Conservation (phyloP, 1,140 invertebrate genomes). For the Drosophila paulistorum region DNA sequence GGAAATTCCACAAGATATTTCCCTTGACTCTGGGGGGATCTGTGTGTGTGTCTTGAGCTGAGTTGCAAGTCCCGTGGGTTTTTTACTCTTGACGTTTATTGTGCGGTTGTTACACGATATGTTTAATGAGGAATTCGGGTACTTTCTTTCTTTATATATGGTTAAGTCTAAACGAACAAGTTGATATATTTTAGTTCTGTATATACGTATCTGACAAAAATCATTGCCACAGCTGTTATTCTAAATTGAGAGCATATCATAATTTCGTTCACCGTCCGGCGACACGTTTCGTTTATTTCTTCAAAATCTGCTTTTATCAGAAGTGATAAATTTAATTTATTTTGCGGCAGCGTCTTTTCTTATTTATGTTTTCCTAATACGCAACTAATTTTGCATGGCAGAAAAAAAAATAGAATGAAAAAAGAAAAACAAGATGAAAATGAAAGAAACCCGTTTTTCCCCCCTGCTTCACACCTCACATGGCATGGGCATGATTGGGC, state of each 20-base stretch:
- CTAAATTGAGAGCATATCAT: constrained; percentile 18
- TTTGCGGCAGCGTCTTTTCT: constrained; percentile 56
- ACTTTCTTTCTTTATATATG: too few relatives aligned
- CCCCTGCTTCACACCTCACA: constrained; percentile 3
- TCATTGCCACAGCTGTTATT: too few relatives aligned
- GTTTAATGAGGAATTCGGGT: constrained; percentile 59
- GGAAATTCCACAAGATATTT: constrained; percentile 64
- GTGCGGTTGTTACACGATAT: constrained; percentile 71
- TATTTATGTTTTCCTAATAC: constrained; percentile 79
- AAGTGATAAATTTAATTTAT: constrained; percentile 74
- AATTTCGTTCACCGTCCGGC: constrained; percentile 22
- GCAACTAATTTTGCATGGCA: constrained; percentile 71
- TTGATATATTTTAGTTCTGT: neutral
- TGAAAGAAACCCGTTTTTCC: constrained; percentile 2
- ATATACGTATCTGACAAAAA: neutral
- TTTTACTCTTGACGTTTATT: constrained; percentile 70
- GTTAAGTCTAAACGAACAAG: neutral
- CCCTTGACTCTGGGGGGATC: constrained; percentile 15
- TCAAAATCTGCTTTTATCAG: constrained; percentile 57
- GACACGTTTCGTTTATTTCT: constrained; percentile 62
- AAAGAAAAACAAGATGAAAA: neutral
- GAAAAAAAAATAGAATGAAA: constrained; percentile 7
- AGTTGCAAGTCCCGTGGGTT: constrained; percentile 51
- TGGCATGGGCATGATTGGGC: constrained; percentile 56
- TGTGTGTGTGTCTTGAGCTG: neutral